These are phyloP conservation scores for honey bee (Apis mellifera) DNA, from an alignment of 1,140 invertebrate species.

Conservation along the genomic window DNA sequence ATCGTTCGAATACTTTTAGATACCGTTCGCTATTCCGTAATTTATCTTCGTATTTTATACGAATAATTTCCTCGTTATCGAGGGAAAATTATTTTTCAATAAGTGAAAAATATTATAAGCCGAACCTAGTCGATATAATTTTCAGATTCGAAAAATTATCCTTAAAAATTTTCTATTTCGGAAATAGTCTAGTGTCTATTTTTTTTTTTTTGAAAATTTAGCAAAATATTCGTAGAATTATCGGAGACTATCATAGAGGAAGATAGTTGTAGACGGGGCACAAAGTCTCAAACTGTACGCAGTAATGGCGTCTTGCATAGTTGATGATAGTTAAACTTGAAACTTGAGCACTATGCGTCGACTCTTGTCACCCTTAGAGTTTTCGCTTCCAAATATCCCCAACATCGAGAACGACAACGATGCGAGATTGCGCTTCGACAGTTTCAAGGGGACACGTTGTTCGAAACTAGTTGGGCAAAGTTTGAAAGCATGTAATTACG, in stretches of 20 bases:
- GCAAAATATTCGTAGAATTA: slow-evolving; percentile 8
- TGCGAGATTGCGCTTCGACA: slow-evolving; percentile 1
- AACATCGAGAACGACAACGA: slow-evolving; percentile 38
- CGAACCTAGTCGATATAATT: too few species aligned
- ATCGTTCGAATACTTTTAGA: slow-evolving; percentile 19
- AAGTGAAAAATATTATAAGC: too few species aligned
- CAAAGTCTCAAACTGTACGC: slow-evolving; percentile 47
- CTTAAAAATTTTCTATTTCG: too few species aligned
- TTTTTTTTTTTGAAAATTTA: not conserved
- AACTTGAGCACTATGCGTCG: slow-evolving; percentile 59
- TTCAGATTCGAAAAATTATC: too few species aligned
- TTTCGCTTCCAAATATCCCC: slow-evolving; percentile 19
- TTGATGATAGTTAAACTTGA: slow-evolving; percentile 65
- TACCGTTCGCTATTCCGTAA: too few species aligned
- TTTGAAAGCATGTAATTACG: not conserved
- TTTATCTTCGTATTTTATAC: not conserved
- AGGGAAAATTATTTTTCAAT: not conserved
- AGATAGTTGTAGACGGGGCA: slow-evolving; percentile 51
- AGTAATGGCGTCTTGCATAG: slow-evolving; percentile 61
- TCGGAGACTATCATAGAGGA: slow-evolving; percentile 38
- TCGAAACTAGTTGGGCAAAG: not conserved
- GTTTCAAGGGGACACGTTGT: slow-evolving; percentile 18
- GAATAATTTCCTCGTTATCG: not conserved
- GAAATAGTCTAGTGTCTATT: too few species aligned
- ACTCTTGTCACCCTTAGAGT: slow-evolving; percentile 47